Evolutionary conservation across 2,888 invertebrate genomes (phyloP).

Genomic region (Melinaea menophilus): DNA sequence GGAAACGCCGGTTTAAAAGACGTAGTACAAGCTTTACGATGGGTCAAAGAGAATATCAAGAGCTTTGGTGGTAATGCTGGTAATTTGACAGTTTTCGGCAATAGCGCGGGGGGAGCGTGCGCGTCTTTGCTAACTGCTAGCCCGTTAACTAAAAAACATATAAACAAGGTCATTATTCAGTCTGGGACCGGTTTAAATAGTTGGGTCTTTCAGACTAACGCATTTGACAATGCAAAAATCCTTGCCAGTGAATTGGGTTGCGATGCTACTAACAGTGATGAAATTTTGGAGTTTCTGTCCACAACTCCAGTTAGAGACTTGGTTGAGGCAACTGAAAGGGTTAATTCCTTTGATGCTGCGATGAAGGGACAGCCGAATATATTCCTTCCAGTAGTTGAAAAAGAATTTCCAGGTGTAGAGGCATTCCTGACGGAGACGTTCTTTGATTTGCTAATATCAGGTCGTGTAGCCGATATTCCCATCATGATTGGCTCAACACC

Average conservation of each 20-base stretch:
- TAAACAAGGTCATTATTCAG: constrained; percentile 62
- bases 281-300: constrained; percentile 58
- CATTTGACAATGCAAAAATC: constrained; percentile 53
- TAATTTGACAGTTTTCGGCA: constrained; percentile 65
- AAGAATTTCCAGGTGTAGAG: constrained; percentile 62
- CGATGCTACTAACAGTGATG: constrained; percentile 54
- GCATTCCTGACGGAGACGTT: constrained; percentile 57
- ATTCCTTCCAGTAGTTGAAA: constrained; percentile 57
- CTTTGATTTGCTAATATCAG: constrained; percentile 57
- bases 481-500: constrained; percentile 60
- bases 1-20: constrained; percentile 71
- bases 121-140: constrained; percentile 58
- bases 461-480: constrained; percentile 57
- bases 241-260: constrained; percentile 56
- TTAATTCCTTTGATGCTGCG: constrained; percentile 34
- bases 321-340: constrained; percentile 47
- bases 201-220: constrained; percentile 51
- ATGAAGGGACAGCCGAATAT: constrained; percentile 30
- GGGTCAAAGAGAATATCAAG: constrained; percentile 65
- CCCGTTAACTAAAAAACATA: constrained; percentile 54
- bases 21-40: constrained; percentile 58
- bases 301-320: constrained; percentile 59
- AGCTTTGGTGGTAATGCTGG: constrained; percentile 66
- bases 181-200: constrained; percentile 54
- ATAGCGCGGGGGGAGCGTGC: constrained; percentile 57